Evolutionary conservation across 2,113 vertebrate species (phyloP).

Genomic region (Myocastor coypus): DNA sequence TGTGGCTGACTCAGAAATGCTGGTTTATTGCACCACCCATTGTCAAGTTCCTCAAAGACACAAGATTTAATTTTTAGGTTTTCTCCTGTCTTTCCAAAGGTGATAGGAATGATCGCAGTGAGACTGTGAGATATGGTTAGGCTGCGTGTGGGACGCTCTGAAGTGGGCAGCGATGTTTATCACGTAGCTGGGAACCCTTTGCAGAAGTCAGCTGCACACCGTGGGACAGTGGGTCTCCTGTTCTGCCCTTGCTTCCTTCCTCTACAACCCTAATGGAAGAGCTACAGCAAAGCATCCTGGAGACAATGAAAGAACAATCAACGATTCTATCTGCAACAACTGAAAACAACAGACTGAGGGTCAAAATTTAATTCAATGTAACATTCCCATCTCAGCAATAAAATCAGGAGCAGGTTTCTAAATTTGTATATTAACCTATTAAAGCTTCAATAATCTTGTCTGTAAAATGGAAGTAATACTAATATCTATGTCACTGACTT

Average conservation of each 20-base stretch:
- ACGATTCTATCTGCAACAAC: not conserved
- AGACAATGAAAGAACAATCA: not conserved
- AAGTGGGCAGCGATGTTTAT: not conserved
- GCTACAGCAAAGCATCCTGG: not conserved
- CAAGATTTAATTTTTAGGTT: not conserved
- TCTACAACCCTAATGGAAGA: not conserved
- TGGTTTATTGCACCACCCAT: not conserved
- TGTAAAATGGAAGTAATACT: not conserved
- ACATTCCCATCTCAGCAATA: not conserved
- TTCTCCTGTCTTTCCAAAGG: not conserved
- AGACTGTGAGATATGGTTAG: not conserved
- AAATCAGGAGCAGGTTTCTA: not conserved
- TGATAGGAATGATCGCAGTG: not conserved
- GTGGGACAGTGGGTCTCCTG: not conserved
- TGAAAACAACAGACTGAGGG: not conserved
- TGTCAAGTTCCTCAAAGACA: not conserved
- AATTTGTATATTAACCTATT: not conserved
- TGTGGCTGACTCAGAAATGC: not conserved
- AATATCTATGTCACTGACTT: not conserved
- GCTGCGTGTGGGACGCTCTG: not conserved
- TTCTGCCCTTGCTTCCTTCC: not conserved
- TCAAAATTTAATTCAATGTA: not conserved
- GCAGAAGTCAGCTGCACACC: not conserved
- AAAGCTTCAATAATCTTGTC: not conserved
- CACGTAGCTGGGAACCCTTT: not conserved